Base-by-base conservation (phyloP, 2,888 invertebrate genomes). In the Epistrophe grossulariae region DNA sequence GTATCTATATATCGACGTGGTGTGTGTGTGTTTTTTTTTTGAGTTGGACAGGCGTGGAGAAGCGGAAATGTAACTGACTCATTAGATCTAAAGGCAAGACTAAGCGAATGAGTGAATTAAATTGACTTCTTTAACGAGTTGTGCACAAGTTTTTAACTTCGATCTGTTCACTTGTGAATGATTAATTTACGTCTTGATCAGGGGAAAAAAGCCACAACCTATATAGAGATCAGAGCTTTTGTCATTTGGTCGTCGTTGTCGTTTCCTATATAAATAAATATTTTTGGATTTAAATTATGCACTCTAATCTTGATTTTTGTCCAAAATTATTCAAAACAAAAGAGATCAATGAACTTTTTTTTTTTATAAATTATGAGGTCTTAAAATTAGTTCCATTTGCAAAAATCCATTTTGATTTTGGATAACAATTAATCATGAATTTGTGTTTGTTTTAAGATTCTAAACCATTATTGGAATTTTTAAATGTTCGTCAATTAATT, bases 331-430 rank as follows among this genome's bases (percentile, higher is more conserved):
- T 28, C n/a, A 7, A 48, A 15, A 40, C 19, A 19, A 45, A 31
- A 45, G 15, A 57, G 82, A 68, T 45, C 84, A 84, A 72, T 80
- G 84, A 84, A 84, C 84, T 48, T 31, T 17, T 59, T 28, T 80
- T 48, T 31, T 17, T 59, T 28, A 9, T 15, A 15, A 10, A 24
- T 13, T 4, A 43, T 35, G 40, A 24, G 43, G 43, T 62, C 43
- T 45, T n/a, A 8, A 24, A 52, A 70, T 55, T 40, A 43, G 52
- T 40, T 40, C 40, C 70, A 70, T 8, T 55, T 70, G 24, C 55
- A 7, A 48, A 85, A 74, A 50, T 71, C 73, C 48, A 77, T 73
- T n/a, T n/a, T 62, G 68, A 85, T 82, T 81, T 50, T 57, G 35
- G 59, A 77, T 60, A 60, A 68, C 57, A 73, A 82, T 85, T 66